A percentile compares a stretch with the other conserved stretches of the same genome.
Conservation (phyloP, 2,888 invertebrate species). For the Baccha elongata region DNA sequence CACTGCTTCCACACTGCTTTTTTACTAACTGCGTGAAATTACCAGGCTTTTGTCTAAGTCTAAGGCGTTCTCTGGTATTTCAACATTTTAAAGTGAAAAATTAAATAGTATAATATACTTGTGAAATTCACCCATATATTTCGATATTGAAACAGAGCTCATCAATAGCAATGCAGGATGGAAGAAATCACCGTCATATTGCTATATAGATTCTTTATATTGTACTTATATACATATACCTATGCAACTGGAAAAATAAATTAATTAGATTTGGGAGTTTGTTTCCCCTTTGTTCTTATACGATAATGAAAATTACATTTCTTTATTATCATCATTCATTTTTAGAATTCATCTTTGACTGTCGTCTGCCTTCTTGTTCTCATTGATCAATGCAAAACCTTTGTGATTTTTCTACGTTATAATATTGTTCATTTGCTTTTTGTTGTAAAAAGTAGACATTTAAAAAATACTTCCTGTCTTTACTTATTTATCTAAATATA, state of each 20-base stretch:
- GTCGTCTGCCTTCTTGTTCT: neutral
- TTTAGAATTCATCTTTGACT: conserved; percentile 14
- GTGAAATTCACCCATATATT: conserved; percentile 12
- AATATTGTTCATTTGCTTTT: no score
- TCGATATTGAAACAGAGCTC: conserved; percentile 5
- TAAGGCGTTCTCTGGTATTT: no score
- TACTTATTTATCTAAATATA: no score
- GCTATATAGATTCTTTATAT: conserved; percentile 30
- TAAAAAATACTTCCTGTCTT: no score
- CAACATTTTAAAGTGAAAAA: no score
- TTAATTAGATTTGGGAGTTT: conserved; percentile 69
- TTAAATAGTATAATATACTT: no score
- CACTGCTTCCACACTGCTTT: no score
- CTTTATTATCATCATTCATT: conserved; percentile 65
- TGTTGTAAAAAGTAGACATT: no score
- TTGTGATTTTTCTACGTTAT: no score
- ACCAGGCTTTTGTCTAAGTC: no score
- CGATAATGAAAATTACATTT: conserved; percentile 68
- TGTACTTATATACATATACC: neutral
- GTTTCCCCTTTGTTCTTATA: conserved; percentile 70
- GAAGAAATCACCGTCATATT: conserved; percentile 38
- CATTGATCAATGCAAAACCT: neutral
- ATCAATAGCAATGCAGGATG: neutral
- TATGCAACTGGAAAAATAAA: conserved; percentile 53
- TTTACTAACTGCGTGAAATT: no score